Evolutionary conservation across 1,140 invertebrate genomes (phyloP).

Genomic region (Drosophila rufa): DNA sequence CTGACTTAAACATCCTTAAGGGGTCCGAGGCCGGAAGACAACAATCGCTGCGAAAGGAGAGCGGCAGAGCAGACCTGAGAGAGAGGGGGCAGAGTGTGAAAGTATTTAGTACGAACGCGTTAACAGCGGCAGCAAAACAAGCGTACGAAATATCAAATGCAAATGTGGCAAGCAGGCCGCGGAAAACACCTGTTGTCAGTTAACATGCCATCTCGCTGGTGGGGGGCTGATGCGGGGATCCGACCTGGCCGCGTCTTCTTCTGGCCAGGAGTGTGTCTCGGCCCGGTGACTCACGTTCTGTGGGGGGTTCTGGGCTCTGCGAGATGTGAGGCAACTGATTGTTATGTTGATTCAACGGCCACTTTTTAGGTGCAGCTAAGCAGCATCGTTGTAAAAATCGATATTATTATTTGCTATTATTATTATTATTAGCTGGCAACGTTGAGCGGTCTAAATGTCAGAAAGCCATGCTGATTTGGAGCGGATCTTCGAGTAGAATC

Average conservation of each 20-base stretch:
- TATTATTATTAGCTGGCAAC: slow-evolving; percentile 38
- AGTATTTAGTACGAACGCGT: slow-evolving; percentile 73
- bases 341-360: slow-evolving; percentile 19
- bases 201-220: slow-evolving; percentile 52
- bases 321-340: slow-evolving; percentile 33
- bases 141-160: slow-evolving; percentile 63
- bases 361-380: slow-evolving; percentile 52
- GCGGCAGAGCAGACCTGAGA: not conserved
- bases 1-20: slow-evolving; percentile 49
- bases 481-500: slow-evolving; percentile 33
- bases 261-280: slow-evolving; percentile 24
- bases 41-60: slow-evolving; percentile 47
- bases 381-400: slow-evolving; percentile 47
- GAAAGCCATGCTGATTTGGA: slow-evolving; percentile 27
- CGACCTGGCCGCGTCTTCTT: slow-evolving; percentile 24
- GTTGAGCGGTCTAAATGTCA: slow-evolving; percentile 35
- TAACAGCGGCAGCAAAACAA: slow-evolving; percentile 60
- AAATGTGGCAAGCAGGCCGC: slow-evolving; percentile 62
- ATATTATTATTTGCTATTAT: slow-evolving; percentile 53
- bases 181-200: slow-evolving; percentile 71
- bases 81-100: slow-evolving; percentile 62
- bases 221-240: slow-evolving; percentile 4
- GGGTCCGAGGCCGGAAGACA: slow-evolving; percentile 61
- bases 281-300: slow-evolving; percentile 37
- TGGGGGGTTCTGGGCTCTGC: slow-evolving; percentile 28